Base-by-base conservation (phyloP, 2,888 invertebrate genomes). In the Drosophila flavopinicola region DNA sequence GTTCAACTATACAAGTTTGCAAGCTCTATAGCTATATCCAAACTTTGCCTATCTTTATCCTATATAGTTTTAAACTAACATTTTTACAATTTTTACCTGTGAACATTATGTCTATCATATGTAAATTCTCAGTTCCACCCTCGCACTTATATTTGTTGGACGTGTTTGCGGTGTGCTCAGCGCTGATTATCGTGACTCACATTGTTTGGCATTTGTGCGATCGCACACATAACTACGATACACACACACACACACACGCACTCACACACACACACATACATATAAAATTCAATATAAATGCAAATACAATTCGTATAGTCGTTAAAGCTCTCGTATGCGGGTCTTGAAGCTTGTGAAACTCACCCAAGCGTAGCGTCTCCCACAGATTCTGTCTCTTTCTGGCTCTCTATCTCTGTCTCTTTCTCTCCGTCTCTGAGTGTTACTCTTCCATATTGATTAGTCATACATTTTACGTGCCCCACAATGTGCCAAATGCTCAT, bases 101-200 rank as follows among this genome's bases (percentile, higher is more conserved):
- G 3, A 29, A 30, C 20, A n/a, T n/a, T 15, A 2, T 24, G 7
- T 4, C 9, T n/a, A 20, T 20, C 3, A 1, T 11, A 17, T 23
- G 13, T 11, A 6, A 35, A 64, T 32, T 38, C 7, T 3, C 29
- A 6, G 29, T 44, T 13, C 44, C 15, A 41, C 61, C 48, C 72
- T 60, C 67, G 72, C 41, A 38, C 45, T 45, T 59, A 54, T 60
- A 44, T 61, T 61, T 27, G 54, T 10, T 59, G 74, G 59, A 85
- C 85, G 85, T 83, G 78, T 85, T 79, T 82, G 75, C 69, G 65
- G 78, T 84, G 65, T 53, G 85, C 54, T 67, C 64, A 66, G 51
- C 57, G 69, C 54, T 80, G 72, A 84, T 75, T 79, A 75, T 79
- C 85, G 88, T 88, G 88, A 88, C 85, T 88, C 87, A 88, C 72